phyloP scores from a whole-genome alignment of 2,113 vertebrate species.

The Takifugu bimaculatus region DNA sequence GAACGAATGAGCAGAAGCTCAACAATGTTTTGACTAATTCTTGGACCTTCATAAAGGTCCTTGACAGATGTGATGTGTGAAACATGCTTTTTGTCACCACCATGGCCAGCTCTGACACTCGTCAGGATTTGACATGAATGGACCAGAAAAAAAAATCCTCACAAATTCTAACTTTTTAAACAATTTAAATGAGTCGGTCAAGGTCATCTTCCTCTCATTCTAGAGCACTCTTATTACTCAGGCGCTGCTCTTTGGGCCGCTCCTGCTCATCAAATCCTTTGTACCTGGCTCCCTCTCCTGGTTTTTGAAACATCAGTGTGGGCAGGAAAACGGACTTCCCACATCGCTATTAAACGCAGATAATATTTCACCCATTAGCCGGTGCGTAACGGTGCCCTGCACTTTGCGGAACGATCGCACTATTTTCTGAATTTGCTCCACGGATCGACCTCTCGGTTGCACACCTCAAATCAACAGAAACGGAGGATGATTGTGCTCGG shows the following conservation, averaged over 20 bases:
- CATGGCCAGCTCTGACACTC: neutral
- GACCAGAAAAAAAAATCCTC: rapidly evolving
- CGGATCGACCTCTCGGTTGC: too few species aligned
- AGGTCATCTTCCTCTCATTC: conserved; percentile 11
- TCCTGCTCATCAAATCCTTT: conserved; percentile 42
- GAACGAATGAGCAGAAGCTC: neutral
- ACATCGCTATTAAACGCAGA: neutral
- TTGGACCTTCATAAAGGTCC: conserved; percentile 21
- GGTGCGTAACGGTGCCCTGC: neutral
- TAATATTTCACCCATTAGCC: conserved; percentile 1
- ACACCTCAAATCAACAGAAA: too few species aligned
- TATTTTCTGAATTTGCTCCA: neutral
- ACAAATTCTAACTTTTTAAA: neutral
- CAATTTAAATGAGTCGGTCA: neutral
- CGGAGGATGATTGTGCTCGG: too few species aligned
- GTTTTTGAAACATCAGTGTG: conserved; percentile 32
- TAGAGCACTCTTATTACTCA: neutral
- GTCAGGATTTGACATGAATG: neutral
- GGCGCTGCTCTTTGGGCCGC: conserved; percentile 18
- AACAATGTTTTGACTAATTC: neutral
- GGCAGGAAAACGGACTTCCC: neutral
- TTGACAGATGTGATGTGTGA: conserved; percentile 54
- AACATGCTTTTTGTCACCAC: conserved; percentile 3
- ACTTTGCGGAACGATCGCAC: neutral
- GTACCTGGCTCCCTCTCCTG: conserved; percentile 76